phyloP scores from a whole-genome alignment of 1,140 invertebrate species.

The Carposina sasakii region DNA sequence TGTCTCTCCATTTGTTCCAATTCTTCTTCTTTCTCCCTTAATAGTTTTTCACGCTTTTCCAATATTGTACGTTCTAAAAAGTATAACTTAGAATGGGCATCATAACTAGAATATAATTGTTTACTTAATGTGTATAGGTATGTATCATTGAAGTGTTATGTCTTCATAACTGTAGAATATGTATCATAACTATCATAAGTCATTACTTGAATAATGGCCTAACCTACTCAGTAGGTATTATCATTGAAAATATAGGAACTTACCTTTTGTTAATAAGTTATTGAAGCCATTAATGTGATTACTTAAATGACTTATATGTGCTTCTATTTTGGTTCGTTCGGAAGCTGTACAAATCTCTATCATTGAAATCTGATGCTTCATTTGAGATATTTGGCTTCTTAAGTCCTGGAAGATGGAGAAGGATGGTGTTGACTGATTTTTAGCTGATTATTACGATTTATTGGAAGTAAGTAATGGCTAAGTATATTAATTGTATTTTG shows the following conservation, averaged over 20 bases:
- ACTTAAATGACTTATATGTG: conserved; percentile 26
- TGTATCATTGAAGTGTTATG: too few species aligned
- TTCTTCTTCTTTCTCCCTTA: conserved; percentile 32
- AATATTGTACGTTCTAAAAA: conserved; percentile 28
- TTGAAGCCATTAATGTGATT: conserved; percentile 34
- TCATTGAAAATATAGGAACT: neutral
- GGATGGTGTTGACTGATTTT: too few species aligned
- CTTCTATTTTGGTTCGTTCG: conserved; percentile 39
- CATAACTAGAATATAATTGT: too few species aligned
- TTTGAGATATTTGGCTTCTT: conserved; percentile 33
- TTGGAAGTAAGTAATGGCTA: too few species aligned
- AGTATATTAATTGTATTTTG: too few species aligned
- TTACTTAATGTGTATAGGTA: too few species aligned
- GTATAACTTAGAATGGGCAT: too few species aligned
- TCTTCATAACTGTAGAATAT: too few species aligned
- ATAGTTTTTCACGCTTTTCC: conserved; percentile 26
- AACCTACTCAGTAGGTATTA: too few species aligned
- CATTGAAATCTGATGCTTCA: conserved; percentile 37
- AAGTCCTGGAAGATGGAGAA: conserved; percentile 33
- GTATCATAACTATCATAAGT: too few species aligned
- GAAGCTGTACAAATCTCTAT: conserved; percentile 44
- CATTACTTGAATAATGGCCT: too few species aligned
- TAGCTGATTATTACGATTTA: too few species aligned
- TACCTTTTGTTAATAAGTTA: conserved; percentile 42
- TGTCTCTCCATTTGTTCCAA: conserved; percentile 28